phyloP scores from a whole-genome alignment of 1,140 invertebrate genomes.

The Drosophila quadrilineata region DNA sequence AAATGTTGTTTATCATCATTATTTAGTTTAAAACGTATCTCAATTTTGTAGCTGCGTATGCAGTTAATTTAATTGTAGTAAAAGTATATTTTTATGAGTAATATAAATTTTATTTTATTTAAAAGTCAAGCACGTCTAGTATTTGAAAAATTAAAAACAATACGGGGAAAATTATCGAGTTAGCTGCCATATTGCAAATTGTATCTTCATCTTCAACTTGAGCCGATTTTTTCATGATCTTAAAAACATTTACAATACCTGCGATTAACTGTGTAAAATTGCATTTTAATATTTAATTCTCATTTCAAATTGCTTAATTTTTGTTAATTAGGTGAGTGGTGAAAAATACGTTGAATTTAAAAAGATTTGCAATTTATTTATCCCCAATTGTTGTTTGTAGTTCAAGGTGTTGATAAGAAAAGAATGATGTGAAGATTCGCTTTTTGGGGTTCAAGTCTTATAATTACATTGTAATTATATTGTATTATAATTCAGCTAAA shows the following conservation, averaged over 20 bases:
- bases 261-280: too few species aligned
- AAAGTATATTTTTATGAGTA: too few species aligned
- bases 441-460: conserved; percentile 56
- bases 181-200: too few species aligned
- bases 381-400: neutral
- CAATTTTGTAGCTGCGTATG: too few species aligned
- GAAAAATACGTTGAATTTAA: conserved; percentile 50
- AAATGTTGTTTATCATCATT: conserved; percentile 64
- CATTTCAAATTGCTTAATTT: conserved; percentile 14
- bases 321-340: conserved; percentile 26
- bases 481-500: conserved; percentile 80
- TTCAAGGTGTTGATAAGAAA: conserved; percentile 18
- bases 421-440: conserved; percentile 34
- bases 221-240: neutral
- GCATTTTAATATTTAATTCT: conserved; percentile 11
- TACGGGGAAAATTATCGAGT: too few species aligned
- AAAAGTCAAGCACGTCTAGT: conserved; percentile 36
- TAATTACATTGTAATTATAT: conserved; percentile 48
- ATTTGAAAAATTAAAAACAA: too few species aligned
- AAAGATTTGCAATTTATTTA: conserved; percentile 7
- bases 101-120: conserved; percentile 48
- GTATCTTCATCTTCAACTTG: neutral
- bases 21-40: too few species aligned
- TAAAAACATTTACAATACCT: conserved; percentile 37
- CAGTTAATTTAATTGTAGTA: conserved; percentile 39